Evolutionary conservation across 37 sponge, comb jelly and placozoan genomes (phyloP).

Genomic region (Diacarnus erythraeanus): DNA sequence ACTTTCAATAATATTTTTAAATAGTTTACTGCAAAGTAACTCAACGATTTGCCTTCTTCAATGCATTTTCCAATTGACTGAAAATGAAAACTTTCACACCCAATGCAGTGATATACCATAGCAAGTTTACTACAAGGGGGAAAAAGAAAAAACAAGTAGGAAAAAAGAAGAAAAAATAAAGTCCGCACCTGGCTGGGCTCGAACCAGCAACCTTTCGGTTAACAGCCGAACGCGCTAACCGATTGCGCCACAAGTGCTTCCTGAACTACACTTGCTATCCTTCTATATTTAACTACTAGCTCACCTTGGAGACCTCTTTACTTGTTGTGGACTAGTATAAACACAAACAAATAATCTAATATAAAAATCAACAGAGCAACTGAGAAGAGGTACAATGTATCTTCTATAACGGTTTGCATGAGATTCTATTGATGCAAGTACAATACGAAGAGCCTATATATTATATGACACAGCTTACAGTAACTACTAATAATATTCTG

Average conservation of each 20-base stretch:
- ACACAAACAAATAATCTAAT: slow-evolving; percentile 83
- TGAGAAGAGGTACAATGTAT: slow-evolving; percentile 84
- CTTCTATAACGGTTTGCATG: slow-evolving; percentile 89
- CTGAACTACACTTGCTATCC: too few relatives aligned
- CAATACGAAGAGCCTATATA: slow-evolving; percentile 86
- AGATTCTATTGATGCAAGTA: slow-evolving; percentile 69
- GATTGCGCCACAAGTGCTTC: slow-evolving; percentile 34
- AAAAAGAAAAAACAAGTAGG: background rate
- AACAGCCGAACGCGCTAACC: slow-evolving; percentile 39
- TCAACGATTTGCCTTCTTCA: slow-evolving; percentile 46
- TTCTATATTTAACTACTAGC: background rate
- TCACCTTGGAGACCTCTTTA: slow-evolving; percentile 72
- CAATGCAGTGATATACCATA: slow-evolving; percentile 89
- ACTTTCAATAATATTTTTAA: background rate
- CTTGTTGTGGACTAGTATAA: slow-evolving; percentile 64
- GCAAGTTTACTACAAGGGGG: slow-evolving; percentile 70
- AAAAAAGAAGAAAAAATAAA: background rate
- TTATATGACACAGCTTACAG: too few relatives aligned
- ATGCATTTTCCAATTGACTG: slow-evolving; percentile 77
- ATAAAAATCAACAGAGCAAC: slow-evolving; percentile 89
- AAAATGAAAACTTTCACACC: slow-evolving; percentile 87
- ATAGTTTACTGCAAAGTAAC: slow-evolving; percentile 1
- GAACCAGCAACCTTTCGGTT: slow-evolving; percentile 39
- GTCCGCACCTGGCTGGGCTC: slow-evolving; percentile 27
- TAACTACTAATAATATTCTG: background rate